These are phyloP conservation scores for Clarias batrachus DNA, from an alignment of 2,113 vertebrate species.

Conservation along the genomic window DNA sequence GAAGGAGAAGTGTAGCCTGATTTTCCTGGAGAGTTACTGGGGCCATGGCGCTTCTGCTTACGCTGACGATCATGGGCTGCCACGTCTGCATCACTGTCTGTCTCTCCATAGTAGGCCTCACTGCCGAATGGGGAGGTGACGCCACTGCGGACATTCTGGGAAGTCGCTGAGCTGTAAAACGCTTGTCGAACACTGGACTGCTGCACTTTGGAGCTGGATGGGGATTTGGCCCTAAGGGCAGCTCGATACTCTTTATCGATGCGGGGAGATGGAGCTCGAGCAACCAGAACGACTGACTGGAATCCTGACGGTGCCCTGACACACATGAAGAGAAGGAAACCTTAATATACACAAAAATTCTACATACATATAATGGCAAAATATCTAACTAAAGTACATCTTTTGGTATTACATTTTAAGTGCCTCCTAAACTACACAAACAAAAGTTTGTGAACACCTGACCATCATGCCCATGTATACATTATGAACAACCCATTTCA, in stretches of 20 bases:
- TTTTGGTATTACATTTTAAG: not conserved
- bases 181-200: slow-evolving; percentile 67
- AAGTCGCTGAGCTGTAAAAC: slow-evolving; percentile 57
- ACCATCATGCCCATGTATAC: not conserved
- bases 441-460: not conserved
- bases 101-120: slow-evolving; percentile 96
- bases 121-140: slow-evolving; percentile 90
- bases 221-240: slow-evolving; percentile 68
- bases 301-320: slow-evolving; percentile 72
- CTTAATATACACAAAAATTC: not conserved
- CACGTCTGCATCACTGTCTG: slow-evolving; percentile 91
- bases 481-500: not conserved
- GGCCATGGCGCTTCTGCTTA: slow-evolving; percentile 72
- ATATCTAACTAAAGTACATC: not conserved
- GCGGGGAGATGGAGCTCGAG: slow-evolving; percentile 74
- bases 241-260: slow-evolving; percentile 80
- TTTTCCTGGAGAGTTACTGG: slow-evolving; percentile 67
- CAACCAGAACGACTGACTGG: slow-evolving; percentile 76
- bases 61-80: slow-evolving; percentile 74
- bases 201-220: slow-evolving; percentile 59
- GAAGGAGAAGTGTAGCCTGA: slow-evolving; percentile 67
- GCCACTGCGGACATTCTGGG: slow-evolving; percentile 62
- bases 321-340: slow-evolving; percentile 24
- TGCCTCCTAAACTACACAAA: not conserved
- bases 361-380: not conserved